Conservation (phyloP, 1,140 invertebrate species). For the Potamilus streckersoni region DNA sequence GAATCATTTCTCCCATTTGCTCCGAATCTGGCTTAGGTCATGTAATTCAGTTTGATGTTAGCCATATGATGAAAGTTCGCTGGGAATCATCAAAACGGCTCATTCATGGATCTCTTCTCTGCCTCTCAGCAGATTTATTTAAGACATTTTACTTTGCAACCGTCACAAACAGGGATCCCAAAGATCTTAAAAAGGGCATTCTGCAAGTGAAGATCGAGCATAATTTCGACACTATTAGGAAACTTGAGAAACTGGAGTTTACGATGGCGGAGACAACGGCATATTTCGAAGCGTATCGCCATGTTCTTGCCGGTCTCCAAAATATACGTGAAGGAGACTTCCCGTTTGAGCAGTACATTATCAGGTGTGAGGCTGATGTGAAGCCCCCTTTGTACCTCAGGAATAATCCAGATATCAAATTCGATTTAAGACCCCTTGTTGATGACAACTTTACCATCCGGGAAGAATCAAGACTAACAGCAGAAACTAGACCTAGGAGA, state of each 20-base stretch:
- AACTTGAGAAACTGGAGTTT: background rate
- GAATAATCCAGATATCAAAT: background rate
- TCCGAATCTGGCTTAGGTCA: slow-evolving; percentile 37
- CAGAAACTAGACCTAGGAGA: slow-evolving; percentile 19
- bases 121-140: slow-evolving; percentile 79
- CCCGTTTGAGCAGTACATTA: slow-evolving; percentile 60
- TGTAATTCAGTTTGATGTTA: slow-evolving; percentile 53
- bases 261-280: slow-evolving; percentile 69
- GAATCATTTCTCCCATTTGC: slow-evolving; percentile 33
- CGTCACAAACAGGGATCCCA: slow-evolving; percentile 73
- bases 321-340: slow-evolving; percentile 42
- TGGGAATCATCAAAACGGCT: slow-evolving; percentile 73
- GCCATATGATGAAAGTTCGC: slow-evolving; percentile 45
- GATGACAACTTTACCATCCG: slow-evolving; percentile 33
- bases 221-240: background rate
- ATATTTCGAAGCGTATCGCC: slow-evolving; percentile 70
- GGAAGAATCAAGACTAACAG: slow-evolving; percentile 18
- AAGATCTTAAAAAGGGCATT: slow-evolving; percentile 44
- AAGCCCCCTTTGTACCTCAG: slow-evolving; percentile 46
- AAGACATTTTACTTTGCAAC: slow-evolving; percentile 76
- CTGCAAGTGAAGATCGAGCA: slow-evolving; percentile 65
- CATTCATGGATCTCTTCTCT: slow-evolving; percentile 79
- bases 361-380: slow-evolving; percentile 46
- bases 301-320: slow-evolving; percentile 66
- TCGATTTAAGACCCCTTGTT: slow-evolving; percentile 45